Evolutionary conservation across 2,113 vertebrate species (phyloP).

Genomic region (Parus major): DNA sequence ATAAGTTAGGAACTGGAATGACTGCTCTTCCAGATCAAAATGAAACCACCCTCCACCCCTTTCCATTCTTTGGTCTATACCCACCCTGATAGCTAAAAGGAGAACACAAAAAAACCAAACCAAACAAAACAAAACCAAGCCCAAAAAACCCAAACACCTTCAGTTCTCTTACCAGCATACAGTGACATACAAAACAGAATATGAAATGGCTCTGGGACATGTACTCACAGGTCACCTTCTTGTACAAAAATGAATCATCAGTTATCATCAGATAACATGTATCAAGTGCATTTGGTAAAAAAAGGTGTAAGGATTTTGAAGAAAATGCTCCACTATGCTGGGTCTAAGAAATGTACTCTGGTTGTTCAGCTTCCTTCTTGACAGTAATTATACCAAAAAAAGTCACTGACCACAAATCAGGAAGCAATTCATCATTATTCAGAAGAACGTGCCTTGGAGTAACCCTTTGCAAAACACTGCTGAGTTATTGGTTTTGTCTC

Average conservation of each 20-base stretch:
- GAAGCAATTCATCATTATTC: constrained; percentile 77
- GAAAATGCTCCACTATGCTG: constrained; percentile 49
- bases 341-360: constrained; percentile 59
- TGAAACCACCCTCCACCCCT: background rate
- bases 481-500: constrained; percentile 60
- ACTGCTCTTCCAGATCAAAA: constrained; percentile 33
- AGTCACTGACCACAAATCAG: constrained; percentile 73
- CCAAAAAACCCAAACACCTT: background rate
- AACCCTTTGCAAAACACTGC: constrained; percentile 60
- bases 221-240: constrained; percentile 39
- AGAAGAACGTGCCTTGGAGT: constrained; percentile 66
- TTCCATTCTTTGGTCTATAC: background rate
- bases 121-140: background rate
- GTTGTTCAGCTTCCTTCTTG: constrained; percentile 71
- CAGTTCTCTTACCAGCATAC: constrained; percentile 1
- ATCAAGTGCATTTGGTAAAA: constrained; percentile 49
- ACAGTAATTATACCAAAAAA: constrained; percentile 73
- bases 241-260: constrained; percentile 31
- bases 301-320: constrained; percentile 31
- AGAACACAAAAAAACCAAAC: background rate
- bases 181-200: background rate
- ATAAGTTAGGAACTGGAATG: constrained; percentile 32
- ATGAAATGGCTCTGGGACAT: background rate
- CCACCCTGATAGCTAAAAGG: background rate
- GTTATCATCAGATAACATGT: constrained; percentile 27